Base-by-base conservation (phyloP, 1,140 invertebrate genomes). In the Lanistes nyassanus region DNA sequence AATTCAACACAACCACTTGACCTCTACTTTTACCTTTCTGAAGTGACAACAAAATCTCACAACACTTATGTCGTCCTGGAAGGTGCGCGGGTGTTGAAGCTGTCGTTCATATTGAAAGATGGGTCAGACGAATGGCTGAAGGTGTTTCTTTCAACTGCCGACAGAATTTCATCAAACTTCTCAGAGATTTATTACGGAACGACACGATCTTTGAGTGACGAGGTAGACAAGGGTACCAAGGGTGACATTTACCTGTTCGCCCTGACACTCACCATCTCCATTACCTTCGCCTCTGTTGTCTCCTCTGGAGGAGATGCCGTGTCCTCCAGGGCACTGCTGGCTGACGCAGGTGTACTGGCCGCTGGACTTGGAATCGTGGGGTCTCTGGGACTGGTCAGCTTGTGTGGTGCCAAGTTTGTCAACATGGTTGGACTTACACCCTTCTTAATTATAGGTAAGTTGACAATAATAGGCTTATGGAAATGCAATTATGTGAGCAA, bases 391-490 rank as follows among this genome's bases (percentile, higher is more conserved):
- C 90, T 96, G 62, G 94, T 96, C 79, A 94, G 96, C 86, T 98
- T 97, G 89, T 91, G 94, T 69, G 96, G 95, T 7, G 92, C 97
- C 62, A 94, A 96, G 76, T 98, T 98, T 89, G 98, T 98, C 82
- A 96, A 96, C 29, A 96, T 98, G 76, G 98, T 98, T 88, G 92
- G 98, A 64, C 95, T 96, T 0, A 96, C 96, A 2, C 97, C 97
- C 4, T 98, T 98, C 84, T 92, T 98, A 47, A 96, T 98, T 93
- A 94, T 98, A 79, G 96, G 96, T 98, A 91, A 94, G 93, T 91
- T 51, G 5, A 13, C 2, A 13, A 16, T 47, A 0, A 6, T 47
- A 47, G 39, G 39, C n/a, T n/a, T n/a, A n/a, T n/a, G n/a, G n/a
- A n/a, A n/a, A n/a, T n/a, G n/a, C n/a, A n/a, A 6, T 42, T 42